phyloP scores from a whole-genome alignment of 1,140 invertebrate genomes.

The Pseudoatta argentina region DNA sequence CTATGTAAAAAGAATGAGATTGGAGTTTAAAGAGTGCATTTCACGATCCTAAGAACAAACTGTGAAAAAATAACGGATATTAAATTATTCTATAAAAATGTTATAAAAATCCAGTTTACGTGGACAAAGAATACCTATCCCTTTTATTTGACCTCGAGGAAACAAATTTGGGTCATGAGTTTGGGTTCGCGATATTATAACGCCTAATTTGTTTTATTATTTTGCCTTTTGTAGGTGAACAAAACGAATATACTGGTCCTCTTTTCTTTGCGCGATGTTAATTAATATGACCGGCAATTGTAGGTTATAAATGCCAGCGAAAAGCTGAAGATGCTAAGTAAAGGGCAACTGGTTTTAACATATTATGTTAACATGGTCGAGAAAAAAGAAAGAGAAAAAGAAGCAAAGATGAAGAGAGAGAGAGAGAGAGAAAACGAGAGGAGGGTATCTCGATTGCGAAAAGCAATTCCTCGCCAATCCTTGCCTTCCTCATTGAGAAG shows the following conservation, averaged over 20 bases:
- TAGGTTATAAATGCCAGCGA: conserved; percentile 74
- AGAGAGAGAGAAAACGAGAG: neutral
- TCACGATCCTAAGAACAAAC: neutral
- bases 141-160: conserved; percentile 32
- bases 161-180: conserved; percentile 2
- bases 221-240: neutral
- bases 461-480: conserved; percentile 26
- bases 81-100: conserved; percentile 27
- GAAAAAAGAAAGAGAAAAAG: neutral
- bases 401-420: neutral
- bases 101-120: conserved; percentile 23
- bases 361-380: conserved; percentile 37
- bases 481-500: conserved; percentile 1
- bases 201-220: conserved; percentile 7
- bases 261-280: conserved; percentile 8
- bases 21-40: neutral
- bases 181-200: neutral
- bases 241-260: conserved; percentile 3
- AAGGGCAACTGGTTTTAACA: conserved; percentile 82
- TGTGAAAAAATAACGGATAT: conserved; percentile 26
- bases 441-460: conserved; percentile 58
- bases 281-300: conserved; percentile 61
- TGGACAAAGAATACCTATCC: neutral
- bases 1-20: too few relatives aligned
- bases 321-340: conserved; percentile 70